Base-by-base conservation (phyloP, 2,888 invertebrate genomes). In the Camponotus fellah region DNA sequence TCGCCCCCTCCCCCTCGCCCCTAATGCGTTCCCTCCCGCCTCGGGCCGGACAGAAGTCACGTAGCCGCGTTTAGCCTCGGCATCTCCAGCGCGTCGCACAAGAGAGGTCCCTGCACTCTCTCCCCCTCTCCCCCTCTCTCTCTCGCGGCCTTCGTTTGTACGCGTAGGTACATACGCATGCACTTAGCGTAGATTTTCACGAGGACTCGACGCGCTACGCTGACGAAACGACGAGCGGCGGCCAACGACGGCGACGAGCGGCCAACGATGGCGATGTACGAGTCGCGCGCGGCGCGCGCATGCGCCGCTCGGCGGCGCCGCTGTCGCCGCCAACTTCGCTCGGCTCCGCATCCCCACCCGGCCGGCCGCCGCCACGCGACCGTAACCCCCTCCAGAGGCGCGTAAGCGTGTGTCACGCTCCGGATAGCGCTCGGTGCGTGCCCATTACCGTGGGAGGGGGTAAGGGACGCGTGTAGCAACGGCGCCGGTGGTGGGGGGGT, bases 321-420 rank as follows among this genome's bases (percentile, higher is more conserved):
- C 43, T 68, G 12, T 49, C 77, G 79, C 69, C 37, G 46, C 60
- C 60, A 64, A 65, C 53, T 58, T 65, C 81, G 62, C 43, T 65
- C 79, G 76, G 12, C 3, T 43, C 43, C 12, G 81, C 77, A 76
- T 74, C 87, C 88, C 91, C 88, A 84, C 91, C 86, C 62, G 32
- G 87, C 83, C 85, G 85, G 88, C 90, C 89, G 87, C 89, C 91
- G 94, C 94, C 94, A 94, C 94, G 94, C 94, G 94, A 94, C 94
- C 91, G 90, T 90, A 91, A 88, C 92, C 92, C 94, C 94, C 92
- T 89, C 93, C 90, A 83, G 79, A 53, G 84, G 26, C 26, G 68
- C 64, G 82, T 85, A 90, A 92, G 93, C 94, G 94, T 93, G 94
- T 93, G 94, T 94, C 94, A 91, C 92, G 93, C 92, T 92, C 93